Base-by-base conservation (phyloP, 2,888 invertebrate genomes). In the Hyalella azteca region DNA sequence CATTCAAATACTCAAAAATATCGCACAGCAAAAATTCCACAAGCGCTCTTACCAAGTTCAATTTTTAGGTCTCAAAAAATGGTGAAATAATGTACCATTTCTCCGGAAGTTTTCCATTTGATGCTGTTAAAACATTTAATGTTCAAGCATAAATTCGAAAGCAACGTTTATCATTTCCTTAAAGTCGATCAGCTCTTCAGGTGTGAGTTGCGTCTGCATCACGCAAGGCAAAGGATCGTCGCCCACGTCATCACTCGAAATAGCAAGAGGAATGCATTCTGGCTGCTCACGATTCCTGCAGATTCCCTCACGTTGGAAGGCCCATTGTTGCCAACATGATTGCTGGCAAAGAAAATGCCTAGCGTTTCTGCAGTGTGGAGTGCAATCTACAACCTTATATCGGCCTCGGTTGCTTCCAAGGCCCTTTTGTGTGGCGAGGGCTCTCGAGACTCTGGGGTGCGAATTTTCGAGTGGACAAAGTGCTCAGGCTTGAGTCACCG, bases 341-440 rank as follows among this genome's bases (percentile, higher is more conserved):
- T 66, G 66, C 66, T 66, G 66, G 66, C 66, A 66, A 66, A 66
- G 66, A 66, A 66, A 66, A 66, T 66, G 66, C 66, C 66, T 66
- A 36, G 66, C 66, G 66, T 66, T 66, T 66, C 66, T 66, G 66
- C 36, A 66, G 66, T 32, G 66, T 66, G 66, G 66, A 66, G 66
- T 66, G 66, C 66, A 66, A 66, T 66, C 66, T 66, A 66, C 66
- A 66, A 29, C 66, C 66, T 66, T 66, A 66, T 32, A 66, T 66
- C 66, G 66, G 66, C 66, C 66, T 66, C 66, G 36, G 66, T 19
- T 66, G 66, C 66, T 66, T 32, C 66, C 66, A 36, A 66, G n/a
- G 66, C 66, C 19, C 36, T 66, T 66, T 32, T 66, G 66, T 66
- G 66, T 29, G 13, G 66, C 66, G 36, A 66, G 66, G 66, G 36